Percentiles rank a stretch among this genome's conserved stretches.
Evolutionary conservation across 2,113 vertebrate species (phyloP).

Genomic region (Sturnus vulgaris): DNA sequence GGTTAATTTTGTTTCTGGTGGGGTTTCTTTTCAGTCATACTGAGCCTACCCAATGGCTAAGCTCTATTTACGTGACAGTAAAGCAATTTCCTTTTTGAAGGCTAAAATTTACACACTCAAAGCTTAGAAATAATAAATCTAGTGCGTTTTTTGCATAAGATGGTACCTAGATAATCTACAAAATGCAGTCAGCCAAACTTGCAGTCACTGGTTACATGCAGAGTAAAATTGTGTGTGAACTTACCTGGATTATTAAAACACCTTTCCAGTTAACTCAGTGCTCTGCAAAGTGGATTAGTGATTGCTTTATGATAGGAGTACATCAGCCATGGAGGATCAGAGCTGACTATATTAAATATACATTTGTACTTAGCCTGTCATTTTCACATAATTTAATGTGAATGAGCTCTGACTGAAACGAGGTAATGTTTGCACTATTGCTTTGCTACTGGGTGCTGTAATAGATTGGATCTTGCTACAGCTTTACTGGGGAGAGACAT

Average conservation of each 20-base stretch:
- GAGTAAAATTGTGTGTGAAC: neutral
- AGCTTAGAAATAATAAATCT: neutral
- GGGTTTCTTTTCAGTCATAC: neutral
- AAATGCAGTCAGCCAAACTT: neutral
- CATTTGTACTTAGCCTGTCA: neutral
- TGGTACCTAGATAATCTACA: neutral
- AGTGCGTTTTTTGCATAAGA: neutral
- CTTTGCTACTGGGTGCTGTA: neutral
- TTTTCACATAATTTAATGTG: neutral
- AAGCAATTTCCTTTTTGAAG: neutral
- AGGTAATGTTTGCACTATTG: neutral
- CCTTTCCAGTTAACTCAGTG: neutral
- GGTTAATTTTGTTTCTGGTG: neutral
- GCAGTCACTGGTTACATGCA: neutral
- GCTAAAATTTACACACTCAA: neutral
- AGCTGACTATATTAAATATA: neutral
- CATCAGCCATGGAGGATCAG: neutral
- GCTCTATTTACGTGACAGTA: neutral
- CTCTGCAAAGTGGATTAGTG: neutral
- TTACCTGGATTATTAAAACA: neutral
- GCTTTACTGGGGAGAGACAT: rapidly evolving
- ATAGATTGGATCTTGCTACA: neutral
- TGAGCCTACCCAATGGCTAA: neutral
- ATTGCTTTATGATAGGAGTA: neutral
- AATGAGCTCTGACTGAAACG: neutral